Conservation (phyloP, 2,113 vertebrate genomes). For the Dolichallabes microphthalmus region DNA sequence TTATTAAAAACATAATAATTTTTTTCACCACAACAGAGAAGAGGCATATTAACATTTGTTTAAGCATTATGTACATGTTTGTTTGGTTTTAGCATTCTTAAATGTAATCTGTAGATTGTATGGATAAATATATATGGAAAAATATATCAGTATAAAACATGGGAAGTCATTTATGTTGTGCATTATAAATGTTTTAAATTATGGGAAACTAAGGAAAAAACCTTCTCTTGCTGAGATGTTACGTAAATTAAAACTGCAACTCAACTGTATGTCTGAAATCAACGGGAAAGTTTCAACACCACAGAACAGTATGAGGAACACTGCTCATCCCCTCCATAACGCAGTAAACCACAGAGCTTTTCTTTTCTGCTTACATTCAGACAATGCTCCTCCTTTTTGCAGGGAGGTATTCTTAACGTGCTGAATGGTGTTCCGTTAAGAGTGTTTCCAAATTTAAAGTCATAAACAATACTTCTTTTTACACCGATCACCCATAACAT, state of each 20-base stretch:
- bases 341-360: neutral
- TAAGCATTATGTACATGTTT: neutral
- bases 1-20: constrained; percentile 10
- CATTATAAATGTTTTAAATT: neutral
- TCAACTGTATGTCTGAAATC: neutral
- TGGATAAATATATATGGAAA: neutral
- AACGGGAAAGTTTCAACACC: neutral
- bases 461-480: neutral
- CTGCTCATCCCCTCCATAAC: neutral
- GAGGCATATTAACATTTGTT: neutral
- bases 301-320: neutral
- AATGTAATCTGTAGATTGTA: neutral
- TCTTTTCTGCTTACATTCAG: neutral
- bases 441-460: neutral
- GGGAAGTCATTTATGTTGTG: neutral
- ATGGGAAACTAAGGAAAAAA: neutral
- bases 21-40: neutral
- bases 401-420: neutral
- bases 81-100: neutral
- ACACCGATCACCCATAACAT: neutral
- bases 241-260: neutral
- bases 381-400: neutral
- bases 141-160: neutral
- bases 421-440: neutral
- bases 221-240: neutral